Evolutionary conservation across 2,113 vertebrate species (phyloP).

Genomic region (Phyllopteryx taeniolatus): DNA sequence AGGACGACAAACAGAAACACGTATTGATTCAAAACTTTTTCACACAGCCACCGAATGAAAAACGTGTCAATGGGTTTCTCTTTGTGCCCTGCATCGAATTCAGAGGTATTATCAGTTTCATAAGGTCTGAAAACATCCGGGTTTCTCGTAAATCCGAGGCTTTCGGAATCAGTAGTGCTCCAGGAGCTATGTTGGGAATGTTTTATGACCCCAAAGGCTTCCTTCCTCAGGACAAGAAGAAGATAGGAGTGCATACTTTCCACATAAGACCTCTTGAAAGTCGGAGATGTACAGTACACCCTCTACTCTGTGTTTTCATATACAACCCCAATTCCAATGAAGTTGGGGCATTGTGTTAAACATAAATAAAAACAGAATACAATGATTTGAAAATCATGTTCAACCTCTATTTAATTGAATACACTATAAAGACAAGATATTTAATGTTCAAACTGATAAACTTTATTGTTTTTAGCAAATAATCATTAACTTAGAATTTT

Average conservation of each 20-base stretch:
- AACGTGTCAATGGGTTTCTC: conserved; percentile 27
- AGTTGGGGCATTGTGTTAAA: too few relatives aligned
- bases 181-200: conserved; percentile 29
- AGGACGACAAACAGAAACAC: conserved; percentile 2
- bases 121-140: conserved; percentile 49
- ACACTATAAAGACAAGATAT: too few relatives aligned
- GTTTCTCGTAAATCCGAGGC: conserved; percentile 44
- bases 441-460: too few relatives aligned
- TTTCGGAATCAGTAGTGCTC: conserved; percentile 16
- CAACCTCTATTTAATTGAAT: too few relatives aligned
- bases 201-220: conserved; percentile 43
- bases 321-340: neutral
- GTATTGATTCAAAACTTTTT: conserved; percentile 10
- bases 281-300: neutral
- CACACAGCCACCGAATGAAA: conserved; percentile 9
- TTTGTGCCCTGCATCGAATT: conserved; percentile 16
- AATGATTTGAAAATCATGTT: too few relatives aligned
- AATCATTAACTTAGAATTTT: too few relatives aligned
- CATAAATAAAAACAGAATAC: too few relatives aligned
- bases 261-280: conserved; percentile 33
- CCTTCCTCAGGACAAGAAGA: conserved; percentile 63
- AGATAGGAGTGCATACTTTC: conserved; percentile 59
- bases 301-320: conserved; percentile 10
- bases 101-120: conserved; percentile 26
- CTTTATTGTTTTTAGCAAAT: too few relatives aligned